A percentile compares a stretch with the other conserved stretches of the same genome.
These are phyloP conservation scores for Australoheros scitulus DNA, from an alignment of 2,113 vertebrate species.

Conservation along the genomic window DNA sequence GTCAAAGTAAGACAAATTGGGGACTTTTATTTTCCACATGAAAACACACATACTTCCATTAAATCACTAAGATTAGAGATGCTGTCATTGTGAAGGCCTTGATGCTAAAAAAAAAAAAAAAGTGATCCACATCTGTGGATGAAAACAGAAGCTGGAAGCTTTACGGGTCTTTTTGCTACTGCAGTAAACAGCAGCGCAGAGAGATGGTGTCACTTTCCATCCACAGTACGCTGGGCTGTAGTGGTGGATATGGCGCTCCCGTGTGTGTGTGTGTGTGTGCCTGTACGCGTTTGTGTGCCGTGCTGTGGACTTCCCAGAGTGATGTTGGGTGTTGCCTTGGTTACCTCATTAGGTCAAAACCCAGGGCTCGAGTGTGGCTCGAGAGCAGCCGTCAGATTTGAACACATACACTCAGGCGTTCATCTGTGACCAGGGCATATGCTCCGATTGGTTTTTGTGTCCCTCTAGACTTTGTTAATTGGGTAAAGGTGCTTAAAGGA, in stretches of 20 bases:
- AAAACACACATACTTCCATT: neutral
- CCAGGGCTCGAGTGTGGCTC: neutral
- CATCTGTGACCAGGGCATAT: conserved; percentile 45
- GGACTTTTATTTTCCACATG: neutral
- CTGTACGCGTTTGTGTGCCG: conserved; percentile 14
- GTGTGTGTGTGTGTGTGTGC: neutral
- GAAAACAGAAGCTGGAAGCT: neutral
- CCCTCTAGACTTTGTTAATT: conserved; percentile 47
- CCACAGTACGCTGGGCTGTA: neutral
- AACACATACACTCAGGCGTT: conserved; percentile 8
- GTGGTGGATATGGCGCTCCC: neutral
- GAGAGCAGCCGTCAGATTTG: neutral
- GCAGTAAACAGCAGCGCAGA: neutral
- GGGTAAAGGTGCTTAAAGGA: conserved; percentile 33
- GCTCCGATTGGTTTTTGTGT: conserved; percentile 23
- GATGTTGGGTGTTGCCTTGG: conserved; percentile 58
- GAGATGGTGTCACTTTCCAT: neutral
- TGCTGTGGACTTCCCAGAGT: conserved; percentile 31
- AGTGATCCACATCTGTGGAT: neutral
- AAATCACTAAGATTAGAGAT: neutral
- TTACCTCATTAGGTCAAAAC: conserved; percentile 56
- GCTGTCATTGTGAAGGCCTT: neutral
- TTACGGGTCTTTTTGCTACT: neutral
- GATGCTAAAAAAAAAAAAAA: neutral
- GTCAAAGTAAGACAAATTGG: conserved; percentile 30